These are phyloP conservation scores for Hoplias malabaricus DNA, from an alignment of 2,113 vertebrate genomes.

Conservation along the genomic window DNA sequence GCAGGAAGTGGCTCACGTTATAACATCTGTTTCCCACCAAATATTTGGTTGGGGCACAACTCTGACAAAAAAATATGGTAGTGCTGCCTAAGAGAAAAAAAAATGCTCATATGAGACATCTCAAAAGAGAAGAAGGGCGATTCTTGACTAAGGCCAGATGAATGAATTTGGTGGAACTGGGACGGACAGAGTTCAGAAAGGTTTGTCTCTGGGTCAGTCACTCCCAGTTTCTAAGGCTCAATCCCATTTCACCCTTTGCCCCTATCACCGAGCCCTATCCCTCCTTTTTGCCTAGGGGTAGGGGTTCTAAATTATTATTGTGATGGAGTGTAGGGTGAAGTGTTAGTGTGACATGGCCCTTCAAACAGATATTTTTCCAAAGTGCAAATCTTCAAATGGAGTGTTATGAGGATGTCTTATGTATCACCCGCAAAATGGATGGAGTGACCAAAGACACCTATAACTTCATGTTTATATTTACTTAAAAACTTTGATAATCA, in stretches of 20 bases:
- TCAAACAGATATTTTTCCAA: background rate
- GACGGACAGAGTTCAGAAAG: too few species aligned
- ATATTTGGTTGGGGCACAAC: too few species aligned
- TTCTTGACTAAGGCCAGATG: too few species aligned
- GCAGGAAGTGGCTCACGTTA: too few species aligned
- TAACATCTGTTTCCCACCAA: too few species aligned
- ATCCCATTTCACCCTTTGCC: background rate
- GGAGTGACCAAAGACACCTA: background rate
- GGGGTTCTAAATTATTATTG: background rate
- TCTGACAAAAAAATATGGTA: too few species aligned
- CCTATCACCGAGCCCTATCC: background rate
- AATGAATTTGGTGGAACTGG: too few species aligned
- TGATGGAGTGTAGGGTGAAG: background rate
- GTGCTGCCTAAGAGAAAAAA: too few species aligned
- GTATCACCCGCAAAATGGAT: background rate
- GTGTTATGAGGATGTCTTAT: background rate
- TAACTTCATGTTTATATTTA: background rate
- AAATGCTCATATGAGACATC: too few species aligned
- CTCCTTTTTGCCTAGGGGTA: too few species aligned
- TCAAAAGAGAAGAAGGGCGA: too few species aligned
- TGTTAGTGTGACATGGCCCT: background rate
- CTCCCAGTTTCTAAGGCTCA: background rate
- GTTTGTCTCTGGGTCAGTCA: too few species aligned
- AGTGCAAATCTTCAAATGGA: background rate
- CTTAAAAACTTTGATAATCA: background rate